phyloP scores from a whole-genome alignment of 2,888 invertebrate species.

The Rosalia funebris region DNA sequence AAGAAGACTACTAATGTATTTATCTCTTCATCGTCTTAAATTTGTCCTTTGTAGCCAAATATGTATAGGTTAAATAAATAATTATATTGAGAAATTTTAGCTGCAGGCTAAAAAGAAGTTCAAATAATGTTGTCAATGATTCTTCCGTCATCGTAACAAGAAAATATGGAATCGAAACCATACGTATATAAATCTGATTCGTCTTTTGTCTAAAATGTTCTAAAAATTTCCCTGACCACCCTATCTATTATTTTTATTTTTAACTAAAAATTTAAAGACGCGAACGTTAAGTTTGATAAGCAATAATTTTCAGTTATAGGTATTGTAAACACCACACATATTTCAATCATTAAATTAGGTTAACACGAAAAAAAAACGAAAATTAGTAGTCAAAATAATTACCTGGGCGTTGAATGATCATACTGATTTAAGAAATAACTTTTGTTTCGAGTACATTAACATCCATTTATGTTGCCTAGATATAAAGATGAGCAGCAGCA shows the following conservation, averaged over 20 bases:
- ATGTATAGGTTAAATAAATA: too few species aligned
- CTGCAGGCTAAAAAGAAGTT: background rate
- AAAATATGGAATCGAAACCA: too few species aligned
- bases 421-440: slow-evolving; percentile 40
- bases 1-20: too few species aligned
- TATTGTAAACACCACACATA: slow-evolving; percentile 20
- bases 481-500: slow-evolving; percentile 54
- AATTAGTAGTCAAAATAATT: slow-evolving; percentile 37
- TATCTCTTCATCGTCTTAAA: too few species aligned
- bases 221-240: too few species aligned
- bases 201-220: too few species aligned
- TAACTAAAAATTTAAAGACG: too few species aligned
- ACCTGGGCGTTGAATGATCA: slow-evolving; percentile 62
- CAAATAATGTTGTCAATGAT: too few species aligned
- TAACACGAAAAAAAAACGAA: slow-evolving; percentile 34
- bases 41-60: too few species aligned
- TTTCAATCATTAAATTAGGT: slow-evolving; percentile 34
- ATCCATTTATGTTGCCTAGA: slow-evolving; percentile 45
- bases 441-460: slow-evolving; percentile 39
- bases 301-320: background rate
- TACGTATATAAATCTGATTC: too few species aligned
- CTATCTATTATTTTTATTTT: too few species aligned
- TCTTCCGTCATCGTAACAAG: too few species aligned
- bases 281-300: background rate
- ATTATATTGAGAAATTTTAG: background rate